Evolutionary conservation across 2,797 vertebrate species (phyloP), one percentile per base, ranked within the genome.

Genomic region (Pseudochromis fuscus): DNA sequence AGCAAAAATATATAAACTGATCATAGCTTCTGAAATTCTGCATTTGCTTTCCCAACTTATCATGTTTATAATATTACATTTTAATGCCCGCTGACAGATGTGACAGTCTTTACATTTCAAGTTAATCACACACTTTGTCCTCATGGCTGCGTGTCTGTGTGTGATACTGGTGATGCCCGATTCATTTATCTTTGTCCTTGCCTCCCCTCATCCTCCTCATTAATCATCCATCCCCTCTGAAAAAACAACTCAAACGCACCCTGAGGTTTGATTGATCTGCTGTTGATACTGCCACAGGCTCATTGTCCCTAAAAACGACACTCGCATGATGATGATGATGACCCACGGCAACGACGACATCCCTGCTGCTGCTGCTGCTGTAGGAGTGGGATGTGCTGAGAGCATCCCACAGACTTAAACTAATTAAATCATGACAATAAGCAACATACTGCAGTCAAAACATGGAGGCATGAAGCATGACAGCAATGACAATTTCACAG

Each of bases 131-230:
- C 40, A 18, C 11, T 65, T 10, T 59, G 33, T 48, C 53, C 75
- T 85, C 55, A 38, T 1, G 7, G 68, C 70, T 63, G n/a, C n/a
- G n/a, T n/a, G 64, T 80, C 63, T 64, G 28, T 80, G 52, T 69
- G 49, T 76, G 56, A 75, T 56, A 61, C 51, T 46, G 56, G 1
- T n/a, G n/a, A n/a, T n/a, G n/a, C n/a, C n/a, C n/a, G n/a, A n/a
- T 63, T 64, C 71, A 80, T 84, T 82, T 75, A 78, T 87, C 76
- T 87, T 69, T 49, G 63, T 81, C 83, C 64, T 66, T 50, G 63
- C 60, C 48, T 24, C 60, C 65, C 59, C 65, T 79, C 70, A 71
- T 74, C 59, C 53, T 68, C 46, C 75, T 86, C 85, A 81, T 89
- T 80, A 81, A 85, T 86, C 86, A 83, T 31, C 58, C 27, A 16